Conservation (phyloP, 2,888 invertebrate genomes). For the Leptopilina drosophilae region DNA sequence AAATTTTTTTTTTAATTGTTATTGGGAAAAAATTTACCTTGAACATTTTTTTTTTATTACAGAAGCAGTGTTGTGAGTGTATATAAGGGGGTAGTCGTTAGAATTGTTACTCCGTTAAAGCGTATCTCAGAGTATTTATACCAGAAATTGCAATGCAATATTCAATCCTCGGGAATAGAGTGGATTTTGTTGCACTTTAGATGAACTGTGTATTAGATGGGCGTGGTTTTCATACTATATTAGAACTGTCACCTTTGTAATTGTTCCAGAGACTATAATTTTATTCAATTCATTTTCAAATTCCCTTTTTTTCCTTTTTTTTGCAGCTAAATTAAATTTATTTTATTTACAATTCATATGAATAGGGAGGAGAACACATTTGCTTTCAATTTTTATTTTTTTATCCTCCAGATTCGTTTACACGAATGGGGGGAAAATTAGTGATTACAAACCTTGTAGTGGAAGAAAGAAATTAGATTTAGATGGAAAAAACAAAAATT, state of each 20-base stretch:
- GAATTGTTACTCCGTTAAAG: slow-evolving; percentile 28
- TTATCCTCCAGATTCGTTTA: too few species aligned
- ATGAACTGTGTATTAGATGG: slow-evolving; percentile 18
- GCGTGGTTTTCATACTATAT: slow-evolving; percentile 24
- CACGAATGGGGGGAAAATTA: too few species aligned
- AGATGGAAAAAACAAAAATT: too few species aligned
- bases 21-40: slow-evolving; percentile 7
- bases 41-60: not conserved
- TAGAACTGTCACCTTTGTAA: slow-evolving; percentile 20
- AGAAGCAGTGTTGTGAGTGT: not conserved
- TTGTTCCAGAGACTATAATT: not conserved
- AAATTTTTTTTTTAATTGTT: too few species aligned
- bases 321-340: not conserved
- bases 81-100: slow-evolving; percentile 16
- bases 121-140: slow-evolving; percentile 33
- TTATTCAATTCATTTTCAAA: not conserved
- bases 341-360: not conserved
- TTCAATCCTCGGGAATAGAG: slow-evolving; percentile 20
- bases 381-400: too few species aligned
- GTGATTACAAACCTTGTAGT: too few species aligned
- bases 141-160: slow-evolving; percentile 33
- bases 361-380: not conserved
- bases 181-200: slow-evolving; percentile 20
- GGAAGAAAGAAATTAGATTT: too few species aligned
- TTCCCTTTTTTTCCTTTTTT: not conserved